Base-by-base conservation (phyloP, 37 sponge, comb jelly and placozoan genomes). In the Ephydatia muelleri region DNA sequence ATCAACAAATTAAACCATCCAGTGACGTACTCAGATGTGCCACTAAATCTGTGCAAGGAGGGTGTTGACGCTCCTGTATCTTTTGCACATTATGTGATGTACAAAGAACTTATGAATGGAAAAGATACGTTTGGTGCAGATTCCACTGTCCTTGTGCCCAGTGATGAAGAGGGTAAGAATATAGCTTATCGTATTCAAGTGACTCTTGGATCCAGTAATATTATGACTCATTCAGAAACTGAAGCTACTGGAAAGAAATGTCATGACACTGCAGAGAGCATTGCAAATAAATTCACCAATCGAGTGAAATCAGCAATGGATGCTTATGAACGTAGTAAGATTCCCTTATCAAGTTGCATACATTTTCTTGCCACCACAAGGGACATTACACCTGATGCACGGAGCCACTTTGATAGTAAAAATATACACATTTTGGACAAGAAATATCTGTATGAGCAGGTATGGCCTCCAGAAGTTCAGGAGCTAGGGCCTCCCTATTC, bases 91-190 rank as follows among this genome's bases (percentile, higher is more conserved):
- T 57, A 57, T 57, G 16, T 57, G 57, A 57, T 57, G 57, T 57
- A 57, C 57, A 57, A 57, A 57, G 57, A 57, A 57, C 57, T 57
- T 57, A 11, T 57, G 57, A 57, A 57, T 57, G 57, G 57, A 57
- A 57, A 57, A 57, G 57, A 57, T 57, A 57, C 57, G 57, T 57
- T 57, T 57, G 57, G 57, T 57, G 57, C 57, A 57, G 57, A 57
- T 57, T 57, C 57, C 57, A 57, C 57, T 57, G 57, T 57, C 57
- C 57, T 57, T 57, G 57, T 57, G 57, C 57, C 19, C 57, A 57
- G 57, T 57, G 16, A 57, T 57, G 57, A 57, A 57, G 57, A 57
- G 57, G 57, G 57, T 57, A 57, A 57, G 57, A 57, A 57, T 57
- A 57, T 57, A 57, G 57, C 57, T 57, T 57, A 57, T 57, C 57